Base-by-base conservation (phyloP, 2,888 invertebrate species). In the Tridacna gigas region DNA sequence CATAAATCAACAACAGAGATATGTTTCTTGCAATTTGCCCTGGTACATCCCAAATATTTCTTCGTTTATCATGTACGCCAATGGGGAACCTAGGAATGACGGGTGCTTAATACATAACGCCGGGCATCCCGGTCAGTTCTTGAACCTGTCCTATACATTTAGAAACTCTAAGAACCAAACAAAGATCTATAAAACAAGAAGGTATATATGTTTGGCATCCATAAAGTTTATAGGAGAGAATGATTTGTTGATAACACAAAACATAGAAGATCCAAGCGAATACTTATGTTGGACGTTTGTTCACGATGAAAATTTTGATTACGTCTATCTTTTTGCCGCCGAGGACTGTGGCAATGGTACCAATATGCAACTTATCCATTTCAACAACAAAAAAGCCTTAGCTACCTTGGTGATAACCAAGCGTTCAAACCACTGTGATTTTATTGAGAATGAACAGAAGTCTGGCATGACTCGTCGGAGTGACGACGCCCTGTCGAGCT, bases 1-100 rank as follows among this genome's bases (percentile, higher is more conserved):
- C 37, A 79, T 88, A 18, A 80, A 82, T n/a, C 79, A 86, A 18
- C 61, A 76, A 60, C 84, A 86, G 28, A 75, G 79, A 47, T 84
- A 80, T 60, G 84, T 84, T 3, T 74, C 86, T 11, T 88, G 88
- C 45, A 86, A 86, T 60, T 61, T 88, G 25, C 88, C 88, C 0
- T 88, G 88, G 88, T 88, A 86, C 69, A 86, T 88, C 45, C 84
- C 82, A 20, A 84, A 88, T n/a, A 74, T 82, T 3, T 84, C 86
- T 4, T 78, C 76, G 25, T 85, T 86, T 48, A 61, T 77, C 18
- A 82, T 86, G 80, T 88, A 86, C 76, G 82, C 80, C 60, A 76
- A 60, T n/a, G 71, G 74, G 22, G 73, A 82, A n/a, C 63, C 77
- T n/a, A 71, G 65, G 13, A 80, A 82, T 20, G 78, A 76, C 60